These are phyloP conservation scores for Chionis minor DNA, from an alignment of 2,113 vertebrate species.

Conservation along the genomic window DNA sequence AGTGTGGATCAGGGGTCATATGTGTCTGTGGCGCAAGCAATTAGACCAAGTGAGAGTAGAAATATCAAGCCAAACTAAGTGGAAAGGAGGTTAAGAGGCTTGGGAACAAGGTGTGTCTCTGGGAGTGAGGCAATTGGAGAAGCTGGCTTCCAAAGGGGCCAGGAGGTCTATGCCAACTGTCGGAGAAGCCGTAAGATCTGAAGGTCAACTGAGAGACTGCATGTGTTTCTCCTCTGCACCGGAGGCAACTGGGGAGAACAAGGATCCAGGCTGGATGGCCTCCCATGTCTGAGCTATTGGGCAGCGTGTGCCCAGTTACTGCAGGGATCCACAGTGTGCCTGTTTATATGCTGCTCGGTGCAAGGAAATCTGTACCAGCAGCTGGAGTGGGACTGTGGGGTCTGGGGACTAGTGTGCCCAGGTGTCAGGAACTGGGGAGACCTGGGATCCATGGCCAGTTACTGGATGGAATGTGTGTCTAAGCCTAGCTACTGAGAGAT, in stretches of 20 bases:
- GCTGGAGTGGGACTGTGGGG: neutral
- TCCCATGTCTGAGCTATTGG: neutral
- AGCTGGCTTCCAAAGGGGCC: neutral
- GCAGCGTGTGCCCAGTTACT: neutral
- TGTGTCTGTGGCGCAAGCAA: neutral
- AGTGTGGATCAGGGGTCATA: neutral
- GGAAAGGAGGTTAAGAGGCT: neutral
- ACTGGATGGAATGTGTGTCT: rapidly evolving
- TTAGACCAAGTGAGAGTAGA: neutral
- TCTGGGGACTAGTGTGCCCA: neutral
- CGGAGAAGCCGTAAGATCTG: neutral
- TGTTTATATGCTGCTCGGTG: neutral
- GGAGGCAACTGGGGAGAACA: neutral
- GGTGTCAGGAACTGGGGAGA: neutral
- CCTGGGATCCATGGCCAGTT: neutral
- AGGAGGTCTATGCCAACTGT: neutral
- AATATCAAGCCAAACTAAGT: neutral
- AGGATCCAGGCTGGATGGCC: neutral
- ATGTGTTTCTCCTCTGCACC: neutral
- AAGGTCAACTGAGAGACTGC: neutral
- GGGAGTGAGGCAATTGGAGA: neutral
- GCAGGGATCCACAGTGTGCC: neutral
- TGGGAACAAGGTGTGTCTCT: neutral
- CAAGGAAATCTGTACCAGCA: neutral
- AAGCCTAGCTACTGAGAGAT: neutral